Conservation (phyloP, 2,888 invertebrate species). For the Pseudococcus jackbeardsleyi region DNA sequence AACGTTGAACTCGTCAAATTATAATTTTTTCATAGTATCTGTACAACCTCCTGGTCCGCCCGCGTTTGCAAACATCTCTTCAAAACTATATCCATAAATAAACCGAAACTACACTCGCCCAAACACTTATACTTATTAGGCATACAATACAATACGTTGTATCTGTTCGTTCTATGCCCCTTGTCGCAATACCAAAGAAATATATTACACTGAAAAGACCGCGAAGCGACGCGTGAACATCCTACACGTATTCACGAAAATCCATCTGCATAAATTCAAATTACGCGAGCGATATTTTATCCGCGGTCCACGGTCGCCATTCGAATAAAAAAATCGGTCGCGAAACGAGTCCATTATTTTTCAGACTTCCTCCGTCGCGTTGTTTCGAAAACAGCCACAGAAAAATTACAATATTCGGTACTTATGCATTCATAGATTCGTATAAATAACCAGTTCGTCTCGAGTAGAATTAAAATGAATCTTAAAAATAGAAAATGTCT, state of each 20-base stretch:
- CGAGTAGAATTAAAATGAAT: background rate
- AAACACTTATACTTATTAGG: slow-evolving; percentile 13
- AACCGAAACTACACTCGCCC: background rate
- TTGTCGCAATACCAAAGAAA: background rate
- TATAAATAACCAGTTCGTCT: background rate
- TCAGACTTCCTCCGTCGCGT: background rate
- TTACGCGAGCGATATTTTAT: background rate
- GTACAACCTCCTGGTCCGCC: background rate
- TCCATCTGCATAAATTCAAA: background rate
- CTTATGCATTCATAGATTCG: background rate
- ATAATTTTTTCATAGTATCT: background rate
- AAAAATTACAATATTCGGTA: background rate
- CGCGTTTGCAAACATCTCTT: background rate
- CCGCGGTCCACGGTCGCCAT: background rate
- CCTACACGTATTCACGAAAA: background rate
- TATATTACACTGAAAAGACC: background rate
- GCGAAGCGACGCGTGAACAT: background rate
- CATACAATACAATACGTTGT: background rate
- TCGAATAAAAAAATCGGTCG: background rate
- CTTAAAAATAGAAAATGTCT: background rate
- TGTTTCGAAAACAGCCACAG: background rate
- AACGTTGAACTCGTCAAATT: background rate
- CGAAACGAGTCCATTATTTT: background rate
- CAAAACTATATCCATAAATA: background rate
- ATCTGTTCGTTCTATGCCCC: background rate